phyloP scores from a whole-genome alignment of 2,797 vertebrate genomes.

The Lepilemur septentrionalis region DNA sequence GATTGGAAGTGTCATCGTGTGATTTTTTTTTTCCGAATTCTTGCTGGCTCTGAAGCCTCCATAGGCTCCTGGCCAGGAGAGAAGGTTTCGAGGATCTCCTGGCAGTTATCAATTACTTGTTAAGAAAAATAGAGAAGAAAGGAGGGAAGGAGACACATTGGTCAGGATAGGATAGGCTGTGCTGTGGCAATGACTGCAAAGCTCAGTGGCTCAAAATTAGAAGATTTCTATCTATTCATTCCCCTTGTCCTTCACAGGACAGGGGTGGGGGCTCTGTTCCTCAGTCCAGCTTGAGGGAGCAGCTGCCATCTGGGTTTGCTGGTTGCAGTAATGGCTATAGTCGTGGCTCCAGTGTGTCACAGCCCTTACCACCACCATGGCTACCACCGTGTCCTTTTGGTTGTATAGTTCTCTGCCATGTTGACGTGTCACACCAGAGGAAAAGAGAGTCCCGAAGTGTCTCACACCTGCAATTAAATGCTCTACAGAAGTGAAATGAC shows the following conservation, averaged over 20 bases:
- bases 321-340: background rate
- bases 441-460: background rate
- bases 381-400: background rate
- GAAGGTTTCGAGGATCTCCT: background rate
- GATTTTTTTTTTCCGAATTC: background rate
- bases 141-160: background rate
- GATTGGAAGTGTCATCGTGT: background rate
- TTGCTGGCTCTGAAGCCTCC: background rate
- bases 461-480: background rate
- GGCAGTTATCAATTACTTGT: background rate
- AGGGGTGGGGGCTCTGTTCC: rapidly evolving
- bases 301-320: too few species aligned
- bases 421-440: background rate
- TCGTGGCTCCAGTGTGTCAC: too few species aligned
- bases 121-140: background rate
- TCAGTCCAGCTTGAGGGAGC: too few species aligned
- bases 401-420: background rate
- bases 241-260: too few species aligned
- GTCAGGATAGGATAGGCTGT: background rate
- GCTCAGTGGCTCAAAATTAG: background rate
- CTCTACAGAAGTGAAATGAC: background rate
- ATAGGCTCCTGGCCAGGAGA: background rate
- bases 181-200: background rate
- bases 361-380: background rate
- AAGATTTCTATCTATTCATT: background rate